Base-by-base conservation (phyloP, 2,113 vertebrate species). In the Puffinus mauretanicus region DNA sequence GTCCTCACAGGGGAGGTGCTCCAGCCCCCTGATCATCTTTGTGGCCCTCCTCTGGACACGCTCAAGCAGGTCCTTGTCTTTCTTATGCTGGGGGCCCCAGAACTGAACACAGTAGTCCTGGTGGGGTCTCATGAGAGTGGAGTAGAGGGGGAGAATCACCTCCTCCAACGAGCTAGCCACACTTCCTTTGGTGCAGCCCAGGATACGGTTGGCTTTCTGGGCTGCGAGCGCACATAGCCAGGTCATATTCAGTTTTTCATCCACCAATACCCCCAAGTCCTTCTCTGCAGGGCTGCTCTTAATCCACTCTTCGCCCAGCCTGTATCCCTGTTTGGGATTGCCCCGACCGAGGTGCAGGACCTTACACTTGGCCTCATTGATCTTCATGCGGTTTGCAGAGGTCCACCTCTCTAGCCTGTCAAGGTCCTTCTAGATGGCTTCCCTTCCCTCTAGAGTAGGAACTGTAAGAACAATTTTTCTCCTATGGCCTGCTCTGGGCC, bases 161-260 rank as follows among this genome's bases (percentile, higher is more conserved):
- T 82, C 47, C 12, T 6, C 70, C 0, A 0, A 44, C 62, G 15
- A 49, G 18, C 4, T 51, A 11, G 6, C 20, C 25, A 34, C 3
- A 0, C 22, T 24, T 47, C 10, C 52, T 61, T 42, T 57, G 34
- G 40, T 38, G 11, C 9, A 87, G 34, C 52, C 24, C 7, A 81
- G n/a, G 26, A 57, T 36, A n/a, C 5, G 3, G 14, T 4, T 87
- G 29, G 12, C 25, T n/a, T 90, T 67, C 47, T 84, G 38, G 20
- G 30, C 42, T 67, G 22, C 0, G 0, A 77, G 14, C 3, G 3
- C 9, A 25, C 1, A 2, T 52, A 71, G 20, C 24, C 4, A 8
- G 30, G 8, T 71, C 13, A 16, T 32, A 6, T 12, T 11, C 18
- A 60, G 11, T 25, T 85, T 60, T 78, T 15, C 30, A 49, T 54